Evolutionary conservation across 2,113 vertebrate genomes (phyloP).

Genomic region (Lampris incognitus): DNA sequence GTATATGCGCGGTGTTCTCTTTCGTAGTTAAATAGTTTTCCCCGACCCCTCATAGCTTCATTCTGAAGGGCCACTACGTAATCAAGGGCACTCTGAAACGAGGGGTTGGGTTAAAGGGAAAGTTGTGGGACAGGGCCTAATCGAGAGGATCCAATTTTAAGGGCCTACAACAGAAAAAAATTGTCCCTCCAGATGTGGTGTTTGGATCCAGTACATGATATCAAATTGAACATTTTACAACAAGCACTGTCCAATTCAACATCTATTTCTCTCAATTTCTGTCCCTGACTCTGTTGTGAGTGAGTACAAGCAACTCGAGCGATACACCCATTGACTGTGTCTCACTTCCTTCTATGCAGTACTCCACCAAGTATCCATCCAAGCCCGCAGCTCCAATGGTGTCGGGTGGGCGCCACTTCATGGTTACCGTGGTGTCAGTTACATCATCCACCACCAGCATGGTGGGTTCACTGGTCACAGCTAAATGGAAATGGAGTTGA

Average conservation of each 20-base stretch:
- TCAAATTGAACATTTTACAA: neutral
- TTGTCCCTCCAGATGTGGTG: no score
- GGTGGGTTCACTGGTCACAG: conserved; percentile 97
- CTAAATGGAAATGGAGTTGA: conserved; percentile 71
- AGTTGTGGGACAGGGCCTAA: no score
- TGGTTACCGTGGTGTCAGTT: conserved; percentile 91
- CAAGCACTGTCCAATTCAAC: neutral
- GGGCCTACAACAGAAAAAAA: no score
- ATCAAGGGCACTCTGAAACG: no score
- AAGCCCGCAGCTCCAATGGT: conserved; percentile 96
- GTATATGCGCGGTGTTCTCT: no score
- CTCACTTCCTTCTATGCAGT: conserved; percentile 98
- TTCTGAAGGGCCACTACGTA: no score
- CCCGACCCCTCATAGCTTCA: no score
- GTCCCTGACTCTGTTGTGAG: neutral
- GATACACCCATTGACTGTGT: conserved; percentile 15
- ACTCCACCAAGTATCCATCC: conserved; percentile 95
- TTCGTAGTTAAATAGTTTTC: no score
- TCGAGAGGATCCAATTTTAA: no score
- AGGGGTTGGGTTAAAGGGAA: no score
- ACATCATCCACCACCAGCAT: conserved; percentile 92
- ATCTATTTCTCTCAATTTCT: neutral
- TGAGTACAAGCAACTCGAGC: no score
- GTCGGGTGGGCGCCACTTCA: conserved; percentile 98
- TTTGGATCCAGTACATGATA: no score